Base-by-base conservation (phyloP, 2,113 vertebrate species). In the Saimiri boliviensis region DNA sequence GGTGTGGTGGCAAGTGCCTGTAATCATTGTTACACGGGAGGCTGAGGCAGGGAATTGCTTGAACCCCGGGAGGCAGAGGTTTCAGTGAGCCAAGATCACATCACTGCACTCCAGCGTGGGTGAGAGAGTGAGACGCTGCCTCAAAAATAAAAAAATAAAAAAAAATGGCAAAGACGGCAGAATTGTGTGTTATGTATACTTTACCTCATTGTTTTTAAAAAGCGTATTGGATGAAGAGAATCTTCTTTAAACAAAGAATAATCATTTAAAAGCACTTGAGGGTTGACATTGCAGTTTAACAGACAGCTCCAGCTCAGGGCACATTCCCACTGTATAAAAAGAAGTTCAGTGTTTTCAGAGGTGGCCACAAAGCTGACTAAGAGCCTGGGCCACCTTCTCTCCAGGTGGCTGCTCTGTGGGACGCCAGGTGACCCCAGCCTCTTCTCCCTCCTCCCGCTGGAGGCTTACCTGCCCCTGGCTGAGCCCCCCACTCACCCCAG, bases 221-320 rank as follows among this genome's bases (percentile, higher is more conserved):
- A 21, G 37, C 54, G 5, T n/a, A 4, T 19, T 21, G n/a, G 87
- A 32, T 32, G 32, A 21, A 11, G 11, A 74, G 14, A 47, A 0
- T 42, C 70, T 16, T 58, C 47, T 47, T 40, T 35, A 82, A 79
- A 25, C 60, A 17, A 12, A 54, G 32, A 17, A 8, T 13, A 16
- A 3, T 8, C 12, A 0, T 10, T 47, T 23, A 30, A 49, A 21
- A 13, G 19, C 23, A 14, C 19, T 8, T 11, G 11, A 56, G 37
- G 8, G 68, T 35, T 4, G 19, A 10, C 0, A 1, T 2, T 2
- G 3, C 0, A 13, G 13, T 37, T 21, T 47, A 2, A 23, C 2
- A 1, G 16, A 5, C 16, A 45, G 10, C 27, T 0, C n/a, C 27
- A 14, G 56, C 70, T 70, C 58, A 6, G 54, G 9, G 19, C 37